phyloP scores from a whole-genome alignment of 1,140 invertebrate species.

The Pseudomyrmex concolor region DNA sequence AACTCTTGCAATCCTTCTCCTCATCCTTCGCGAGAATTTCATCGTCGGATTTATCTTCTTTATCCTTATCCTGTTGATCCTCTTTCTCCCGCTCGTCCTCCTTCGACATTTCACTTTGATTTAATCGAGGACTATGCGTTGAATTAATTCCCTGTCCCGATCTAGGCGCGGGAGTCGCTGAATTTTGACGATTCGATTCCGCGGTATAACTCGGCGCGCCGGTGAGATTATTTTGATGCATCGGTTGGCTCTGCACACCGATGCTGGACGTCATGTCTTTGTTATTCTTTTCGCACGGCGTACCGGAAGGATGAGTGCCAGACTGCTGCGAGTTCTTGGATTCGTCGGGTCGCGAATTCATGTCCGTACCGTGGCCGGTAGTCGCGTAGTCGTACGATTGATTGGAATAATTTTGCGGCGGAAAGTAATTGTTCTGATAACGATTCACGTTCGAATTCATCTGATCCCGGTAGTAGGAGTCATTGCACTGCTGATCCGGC shows the following conservation, averaged over 20 bases:
- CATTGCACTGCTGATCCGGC: conserved; percentile 77
- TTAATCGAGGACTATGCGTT: conserved; percentile 68
- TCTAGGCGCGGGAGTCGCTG: conserved; percentile 57
- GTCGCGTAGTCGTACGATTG: conserved; percentile 77
- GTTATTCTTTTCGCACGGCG: conserved; percentile 68
- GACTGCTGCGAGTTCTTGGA: conserved; percentile 64
- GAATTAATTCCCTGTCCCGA: conserved; percentile 58
- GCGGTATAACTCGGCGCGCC: conserved; percentile 61
- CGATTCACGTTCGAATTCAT: conserved; percentile 72
- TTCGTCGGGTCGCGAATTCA: conserved; percentile 65
- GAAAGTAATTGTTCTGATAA: conserved; percentile 81
- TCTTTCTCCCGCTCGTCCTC: conserved; percentile 80
- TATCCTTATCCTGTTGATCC: conserved; percentile 86
- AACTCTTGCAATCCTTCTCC: conserved; percentile 84
- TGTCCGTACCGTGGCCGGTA: conserved; percentile 59
- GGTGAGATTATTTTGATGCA: conserved; percentile 69
- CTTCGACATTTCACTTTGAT: conserved; percentile 76
- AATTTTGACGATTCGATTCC: conserved; percentile 67
- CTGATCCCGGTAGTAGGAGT: conserved; percentile 78
- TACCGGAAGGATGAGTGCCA: conserved; percentile 52
- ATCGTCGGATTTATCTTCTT: conserved; percentile 84
- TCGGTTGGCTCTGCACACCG: conserved; percentile 73
- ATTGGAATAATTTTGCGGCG: conserved; percentile 79
- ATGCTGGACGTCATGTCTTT: conserved; percentile 74
- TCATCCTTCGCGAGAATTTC: conserved; percentile 82